phyloP scores from a whole-genome alignment of 2,113 vertebrate genomes.

The Procavia capensis region DNA sequence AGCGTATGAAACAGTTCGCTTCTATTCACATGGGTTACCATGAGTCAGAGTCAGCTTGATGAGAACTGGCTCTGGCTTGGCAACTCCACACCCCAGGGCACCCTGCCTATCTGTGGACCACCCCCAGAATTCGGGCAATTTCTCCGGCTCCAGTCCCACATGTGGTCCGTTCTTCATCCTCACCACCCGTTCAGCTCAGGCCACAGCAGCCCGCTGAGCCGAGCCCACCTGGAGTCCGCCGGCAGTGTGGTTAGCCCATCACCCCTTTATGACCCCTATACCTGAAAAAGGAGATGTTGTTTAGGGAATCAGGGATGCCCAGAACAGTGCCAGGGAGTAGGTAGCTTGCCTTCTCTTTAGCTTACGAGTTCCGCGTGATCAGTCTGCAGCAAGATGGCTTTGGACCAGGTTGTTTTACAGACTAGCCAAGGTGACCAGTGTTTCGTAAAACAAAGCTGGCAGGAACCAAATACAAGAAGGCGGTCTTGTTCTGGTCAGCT shows the following conservation, averaged over 20 bases:
- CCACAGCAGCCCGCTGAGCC: neutral
- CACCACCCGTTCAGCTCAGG: neutral
- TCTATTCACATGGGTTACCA: neutral
- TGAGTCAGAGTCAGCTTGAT: neutral
- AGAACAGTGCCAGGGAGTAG: neutral
- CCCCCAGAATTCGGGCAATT: neutral
- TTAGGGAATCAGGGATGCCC: neutral
- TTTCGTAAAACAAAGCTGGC: constrained; percentile 29
- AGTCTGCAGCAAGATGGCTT: neutral
- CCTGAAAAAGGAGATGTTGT: neutral
- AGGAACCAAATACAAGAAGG: neutral
- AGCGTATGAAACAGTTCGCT: neutral
- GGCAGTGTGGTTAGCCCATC: neutral
- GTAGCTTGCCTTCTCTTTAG: neutral
- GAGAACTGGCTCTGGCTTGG: neutral
- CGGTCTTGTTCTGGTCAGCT: neutral
- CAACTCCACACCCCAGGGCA: neutral
- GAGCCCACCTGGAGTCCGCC: neutral
- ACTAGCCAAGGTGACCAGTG: neutral
- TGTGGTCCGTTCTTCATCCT: neutral
- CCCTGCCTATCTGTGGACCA: neutral
- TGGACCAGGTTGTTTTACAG: neutral
- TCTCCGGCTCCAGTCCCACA: neutral
- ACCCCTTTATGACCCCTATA: neutral
- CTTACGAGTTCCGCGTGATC: neutral